Evolutionary conservation across 1,140 invertebrate species (phyloP).

Genomic region (Penaeus chinensis): DNA sequence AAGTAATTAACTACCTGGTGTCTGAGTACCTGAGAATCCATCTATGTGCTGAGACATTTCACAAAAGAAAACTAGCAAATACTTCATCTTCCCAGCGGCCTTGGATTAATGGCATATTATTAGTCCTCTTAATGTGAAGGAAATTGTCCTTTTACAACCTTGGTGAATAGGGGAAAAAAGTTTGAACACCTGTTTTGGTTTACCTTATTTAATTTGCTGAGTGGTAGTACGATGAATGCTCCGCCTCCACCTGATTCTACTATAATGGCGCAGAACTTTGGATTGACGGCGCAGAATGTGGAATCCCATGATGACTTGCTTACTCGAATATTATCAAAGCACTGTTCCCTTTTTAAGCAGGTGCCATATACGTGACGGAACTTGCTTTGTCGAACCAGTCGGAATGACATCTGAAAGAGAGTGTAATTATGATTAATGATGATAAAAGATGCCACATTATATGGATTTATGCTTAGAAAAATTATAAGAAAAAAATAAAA

Average conservation of each 20-base stretch:
- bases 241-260: conserved; percentile 98
- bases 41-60: no score
- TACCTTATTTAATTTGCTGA: conserved; percentile 78
- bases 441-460: background rate
- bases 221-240: conserved; percentile 96
- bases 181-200: no score
- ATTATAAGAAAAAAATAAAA: conserved; percentile 1
- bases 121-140: no score
- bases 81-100: no score
- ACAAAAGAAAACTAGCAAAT: no score
- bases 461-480: background rate
- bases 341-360: conserved; percentile 95
- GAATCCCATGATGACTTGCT: conserved; percentile 99
- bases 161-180: no score
- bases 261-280: conserved; percentile 98
- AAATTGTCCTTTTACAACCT: no score
- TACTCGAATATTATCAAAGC: conserved; percentile 98
- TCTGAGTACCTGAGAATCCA: no score
- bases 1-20: no score
- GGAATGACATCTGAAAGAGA: conserved; percentile 83
- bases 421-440: conserved; percentile 4
- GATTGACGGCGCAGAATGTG: conserved; percentile 98
- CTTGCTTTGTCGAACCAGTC: conserved; percentile 94
- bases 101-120: no score
- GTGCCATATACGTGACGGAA: conserved; percentile 99